Evolutionary conservation across 1,140 invertebrate species (phyloP).

Genomic region (Zaprionus ghesquierei): DNA sequence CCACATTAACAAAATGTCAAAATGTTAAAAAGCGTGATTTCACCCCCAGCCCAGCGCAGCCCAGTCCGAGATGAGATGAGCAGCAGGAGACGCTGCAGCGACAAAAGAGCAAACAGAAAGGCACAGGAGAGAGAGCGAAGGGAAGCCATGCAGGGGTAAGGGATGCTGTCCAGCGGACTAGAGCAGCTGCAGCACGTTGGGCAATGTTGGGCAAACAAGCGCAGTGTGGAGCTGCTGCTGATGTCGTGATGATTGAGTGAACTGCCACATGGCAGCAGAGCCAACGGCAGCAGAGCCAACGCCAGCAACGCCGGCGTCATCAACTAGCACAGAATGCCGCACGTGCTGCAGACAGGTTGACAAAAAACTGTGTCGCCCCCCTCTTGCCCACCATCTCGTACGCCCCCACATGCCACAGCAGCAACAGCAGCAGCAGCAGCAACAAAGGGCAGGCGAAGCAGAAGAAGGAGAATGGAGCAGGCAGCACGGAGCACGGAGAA

Average conservation of each 20-base stretch:
- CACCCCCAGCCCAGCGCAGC: conserved; percentile 33
- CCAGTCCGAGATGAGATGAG: conserved; percentile 7
- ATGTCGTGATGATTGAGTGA: conserved; percentile 78
- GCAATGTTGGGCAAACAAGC: conserved; percentile 69
- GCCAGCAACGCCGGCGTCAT: conserved; percentile 2
- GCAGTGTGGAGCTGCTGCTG: conserved; percentile 50
- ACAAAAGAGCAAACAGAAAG: conserved; percentile 37
- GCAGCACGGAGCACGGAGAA: conserved; percentile 10
- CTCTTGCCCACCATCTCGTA: too few relatives aligned
- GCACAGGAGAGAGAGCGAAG: not conserved
- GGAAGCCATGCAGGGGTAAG: not conserved
- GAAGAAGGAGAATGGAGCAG: not conserved
- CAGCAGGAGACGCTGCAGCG: conserved; percentile 30
- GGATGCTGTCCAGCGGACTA: not conserved
- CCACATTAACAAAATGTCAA: conserved; percentile 79
- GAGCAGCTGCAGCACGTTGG: conserved; percentile 14
- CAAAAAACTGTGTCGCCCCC: conserved; percentile 78
- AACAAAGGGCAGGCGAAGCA: not conserved
- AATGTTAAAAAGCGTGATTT: conserved; percentile 78
- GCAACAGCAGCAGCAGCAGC: conserved; percentile 15
- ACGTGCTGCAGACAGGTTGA: conserved; percentile 79
- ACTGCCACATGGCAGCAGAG: conserved; percentile 63
- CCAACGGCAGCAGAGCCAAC: conserved; percentile 3
- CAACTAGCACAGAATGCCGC: conserved; percentile 40
- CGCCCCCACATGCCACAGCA: too few relatives aligned